phyloP scores from a whole-genome alignment of 2,113 vertebrate genomes.

The Sinocyclocheilus anophthalmus region DNA sequence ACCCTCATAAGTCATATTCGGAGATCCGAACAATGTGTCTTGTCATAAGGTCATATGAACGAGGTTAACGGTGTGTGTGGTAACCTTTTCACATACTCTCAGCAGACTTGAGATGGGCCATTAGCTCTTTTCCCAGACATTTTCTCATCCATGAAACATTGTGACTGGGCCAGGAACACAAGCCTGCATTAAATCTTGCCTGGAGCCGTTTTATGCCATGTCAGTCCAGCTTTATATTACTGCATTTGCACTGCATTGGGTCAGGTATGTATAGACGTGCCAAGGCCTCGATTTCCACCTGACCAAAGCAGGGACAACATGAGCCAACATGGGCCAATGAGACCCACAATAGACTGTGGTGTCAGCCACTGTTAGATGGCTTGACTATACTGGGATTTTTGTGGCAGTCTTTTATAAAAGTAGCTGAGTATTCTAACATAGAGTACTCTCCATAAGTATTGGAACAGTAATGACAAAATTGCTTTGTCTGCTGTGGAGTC shows the following conservation, averaged over 20 bases:
- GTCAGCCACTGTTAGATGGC: background rate
- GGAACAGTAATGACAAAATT: no score
- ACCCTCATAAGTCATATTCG: conserved; percentile 11
- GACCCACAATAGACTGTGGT: background rate
- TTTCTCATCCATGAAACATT: conserved; percentile 23
- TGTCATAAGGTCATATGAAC: conserved; percentile 42
- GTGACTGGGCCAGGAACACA: background rate
- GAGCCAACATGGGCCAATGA: background rate
- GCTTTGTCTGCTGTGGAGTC: no score
- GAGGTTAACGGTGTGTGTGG: conserved; percentile 42
- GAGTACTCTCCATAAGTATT: no score
- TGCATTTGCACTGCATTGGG: conserved; percentile 19
- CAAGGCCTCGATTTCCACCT: background rate
- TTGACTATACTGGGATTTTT: background rate
- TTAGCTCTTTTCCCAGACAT: conserved; percentile 41
- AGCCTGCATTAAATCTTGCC: conserved; percentile 28
- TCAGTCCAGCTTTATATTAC: conserved; percentile 28
- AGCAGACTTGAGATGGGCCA: conserved; percentile 28
- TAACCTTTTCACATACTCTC: conserved; percentile 52
- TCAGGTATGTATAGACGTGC: background rate
- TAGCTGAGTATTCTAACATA: no score
- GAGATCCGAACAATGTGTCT: conserved; percentile 36
- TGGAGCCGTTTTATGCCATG: conserved; percentile 21
- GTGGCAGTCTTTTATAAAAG: background rate
- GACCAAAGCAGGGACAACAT: background rate